Evolutionary conservation across 2,113 vertebrate species (phyloP), one percentile per base, ranked within the genome.

Genomic region (Phylloscopus trochiloides): DNA sequence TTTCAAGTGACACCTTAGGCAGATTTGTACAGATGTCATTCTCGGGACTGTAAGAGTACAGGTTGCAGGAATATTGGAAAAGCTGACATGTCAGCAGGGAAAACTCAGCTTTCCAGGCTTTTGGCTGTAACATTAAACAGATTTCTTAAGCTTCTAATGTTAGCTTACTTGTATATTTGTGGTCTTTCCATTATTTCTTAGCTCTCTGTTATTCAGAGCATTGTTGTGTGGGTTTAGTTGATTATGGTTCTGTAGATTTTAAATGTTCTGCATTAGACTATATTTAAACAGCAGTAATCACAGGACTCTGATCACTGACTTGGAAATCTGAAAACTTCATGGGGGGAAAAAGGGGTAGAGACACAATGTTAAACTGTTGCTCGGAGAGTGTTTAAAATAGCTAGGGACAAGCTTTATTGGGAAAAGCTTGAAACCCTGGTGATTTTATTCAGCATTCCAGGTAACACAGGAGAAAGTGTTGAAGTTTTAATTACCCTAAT

Each of bases 221-320:
- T 55, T 70, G 6, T 70, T 89, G 50, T 54, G 77, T 57, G 62
- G 31, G 65, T 24, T 66, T 62, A 58, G 66, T 58, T 89, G 83
- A 86, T 77, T 87, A 86, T 25, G 67, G 48, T 50, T 14, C 72
- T 61, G 40, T 45, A 71, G 74, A 77, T 88, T 93, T 95, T 68
- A 76, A 93, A 70, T 52, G 54, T 54, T 86, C 42, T 86, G 19
- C 31, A 38, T 85, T 90, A 70, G 26, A 42, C 50, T 70, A 28
- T 91, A 76, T 95, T 96, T 89, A 88, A 90, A n/a, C 20, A 82
- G 74, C 80, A 71, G 26, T 80, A 91, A 92, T 92, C 87, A 89
- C 6, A 22, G 45, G 45, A 40, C 74, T 58, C 62, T 78, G 79
- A 63, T 83, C 54, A 84, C 57, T 86, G 80, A 70, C 67, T 88